Conservation (phyloP, 2,113 vertebrate species). For the Ardeotis arabs region DNA sequence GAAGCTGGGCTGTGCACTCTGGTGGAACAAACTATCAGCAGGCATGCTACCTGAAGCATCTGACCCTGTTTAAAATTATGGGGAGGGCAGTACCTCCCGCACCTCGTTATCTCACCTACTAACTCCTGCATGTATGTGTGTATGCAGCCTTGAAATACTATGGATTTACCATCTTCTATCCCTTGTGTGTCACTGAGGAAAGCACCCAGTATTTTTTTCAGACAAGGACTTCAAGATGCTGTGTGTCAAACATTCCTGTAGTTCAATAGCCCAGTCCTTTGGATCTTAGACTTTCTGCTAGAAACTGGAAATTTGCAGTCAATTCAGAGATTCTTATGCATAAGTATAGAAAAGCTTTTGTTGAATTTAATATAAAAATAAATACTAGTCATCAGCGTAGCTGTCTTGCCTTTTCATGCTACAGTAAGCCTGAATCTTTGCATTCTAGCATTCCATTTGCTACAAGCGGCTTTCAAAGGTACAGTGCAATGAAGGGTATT, state of each 20-base stretch:
- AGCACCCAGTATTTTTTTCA: neutral
- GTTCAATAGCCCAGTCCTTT: neutral
- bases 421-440: neutral
- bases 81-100: neutral
- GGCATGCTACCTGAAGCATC: neutral
- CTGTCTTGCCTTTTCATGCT: neutral
- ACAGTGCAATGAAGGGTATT: neutral
- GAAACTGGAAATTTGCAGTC: neutral
- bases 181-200: neutral
- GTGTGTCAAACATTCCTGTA: neutral
- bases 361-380: conserved; percentile 29
- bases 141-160: neutral
- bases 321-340: neutral
- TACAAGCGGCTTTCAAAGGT: conserved; percentile 4
- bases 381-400: neutral
- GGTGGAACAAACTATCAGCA: neutral
- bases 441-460: neutral
- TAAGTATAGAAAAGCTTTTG: neutral
- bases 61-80: neutral
- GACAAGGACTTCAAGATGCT: neutral
- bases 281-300: neutral
- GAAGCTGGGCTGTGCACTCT: neutral
- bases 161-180: neutral
- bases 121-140: neutral
- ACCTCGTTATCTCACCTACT: neutral